Evolutionary conservation across 2,113 vertebrate genomes (phyloP), one percentile per base, ranked within the genome.

Genomic region (Taxidea taxus): DNA sequence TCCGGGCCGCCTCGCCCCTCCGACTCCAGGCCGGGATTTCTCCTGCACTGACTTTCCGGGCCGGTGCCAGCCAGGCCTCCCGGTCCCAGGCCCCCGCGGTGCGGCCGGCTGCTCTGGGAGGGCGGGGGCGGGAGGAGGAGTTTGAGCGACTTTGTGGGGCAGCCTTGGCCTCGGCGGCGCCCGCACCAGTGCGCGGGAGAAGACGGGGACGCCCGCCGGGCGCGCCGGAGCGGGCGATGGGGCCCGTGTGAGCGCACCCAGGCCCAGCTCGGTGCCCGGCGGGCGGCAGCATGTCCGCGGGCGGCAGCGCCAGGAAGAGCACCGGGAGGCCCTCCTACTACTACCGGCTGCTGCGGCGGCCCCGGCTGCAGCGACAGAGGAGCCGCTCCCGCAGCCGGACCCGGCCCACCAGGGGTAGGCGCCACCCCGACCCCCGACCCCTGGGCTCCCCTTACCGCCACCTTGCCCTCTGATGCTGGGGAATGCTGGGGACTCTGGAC

Each of bases 321-420:
- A 99, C 99, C 92, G 99, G 99, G 97, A 99, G 99, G 99, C 99
- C 99, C 54, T 99, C 99, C 0, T 99, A 99, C 98, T 99, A 99
- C 99, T 99, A 99, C 98, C 99, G 99, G 98, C 99, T 99, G 98
- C 98, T 99, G 97, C 99, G 99, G 98, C 99, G 99, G 98, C 99
- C 99, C 49, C 99, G 99, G 95, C 99, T 99, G 92, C 99, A 99
- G 99, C 99, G 99, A 97, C 99, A 99, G 98, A 99, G 99, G 37
- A 99, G 99, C 98, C 98, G 99, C 97, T 99, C 99, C 95, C 99
- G 99, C 98, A 99, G 99, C 98, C 99, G 99, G 98, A 99, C 97
- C 98, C 99, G 99, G 98, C 99, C 99, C 31, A 96, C 99, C 15
- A 99, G 98, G 98, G 98, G 99, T 99, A 99, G 99, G 99, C 99